phyloP scores from a whole-genome alignment of 2,113 vertebrate genomes.

The Heterotis niloticus region DNA sequence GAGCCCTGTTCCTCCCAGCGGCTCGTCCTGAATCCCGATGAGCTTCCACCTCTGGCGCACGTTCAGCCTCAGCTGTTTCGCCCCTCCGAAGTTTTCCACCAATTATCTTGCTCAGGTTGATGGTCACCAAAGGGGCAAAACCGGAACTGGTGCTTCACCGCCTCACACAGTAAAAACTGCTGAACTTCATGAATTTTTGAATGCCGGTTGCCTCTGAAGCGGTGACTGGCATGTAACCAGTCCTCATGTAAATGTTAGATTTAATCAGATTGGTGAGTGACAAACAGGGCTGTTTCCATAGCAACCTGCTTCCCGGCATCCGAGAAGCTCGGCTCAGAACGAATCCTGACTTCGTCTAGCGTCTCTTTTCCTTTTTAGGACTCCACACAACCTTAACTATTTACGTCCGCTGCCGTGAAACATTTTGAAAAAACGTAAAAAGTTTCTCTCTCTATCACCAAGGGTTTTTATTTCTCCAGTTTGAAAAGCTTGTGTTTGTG shows the following conservation, averaged over 20 bases:
- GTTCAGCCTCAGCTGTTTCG: background rate
- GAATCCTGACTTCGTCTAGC: background rate
- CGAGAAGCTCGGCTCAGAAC: background rate
- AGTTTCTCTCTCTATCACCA: too few relatives aligned
- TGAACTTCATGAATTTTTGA: slow-evolving; percentile 11
- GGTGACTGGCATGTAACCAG: background rate
- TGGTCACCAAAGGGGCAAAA: background rate
- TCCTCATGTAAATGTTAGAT: background rate
- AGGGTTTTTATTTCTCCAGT: too few relatives aligned
- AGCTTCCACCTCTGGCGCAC: background rate
- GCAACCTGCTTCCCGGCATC: background rate
- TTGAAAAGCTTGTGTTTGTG: too few relatives aligned
- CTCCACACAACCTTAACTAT: background rate
- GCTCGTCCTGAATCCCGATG: background rate
- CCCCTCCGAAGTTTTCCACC: background rate
- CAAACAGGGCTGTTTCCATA: slow-evolving; percentile 4
- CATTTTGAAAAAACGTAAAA: too few relatives aligned
- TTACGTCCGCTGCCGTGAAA: background rate
- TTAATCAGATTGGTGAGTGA: slow-evolving; percentile 4
- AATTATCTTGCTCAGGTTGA: too few relatives aligned
- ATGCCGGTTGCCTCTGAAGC: background rate
- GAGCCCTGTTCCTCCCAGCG: background rate
- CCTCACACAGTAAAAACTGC: background rate
- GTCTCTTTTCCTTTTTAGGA: background rate
- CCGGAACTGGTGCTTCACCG: too few relatives aligned